Percentiles rank a stretch among this genome's conserved stretches.
Evolutionary conservation across 2,888 invertebrate species (phyloP).

Genomic region (Calameuta pallipes): DNA sequence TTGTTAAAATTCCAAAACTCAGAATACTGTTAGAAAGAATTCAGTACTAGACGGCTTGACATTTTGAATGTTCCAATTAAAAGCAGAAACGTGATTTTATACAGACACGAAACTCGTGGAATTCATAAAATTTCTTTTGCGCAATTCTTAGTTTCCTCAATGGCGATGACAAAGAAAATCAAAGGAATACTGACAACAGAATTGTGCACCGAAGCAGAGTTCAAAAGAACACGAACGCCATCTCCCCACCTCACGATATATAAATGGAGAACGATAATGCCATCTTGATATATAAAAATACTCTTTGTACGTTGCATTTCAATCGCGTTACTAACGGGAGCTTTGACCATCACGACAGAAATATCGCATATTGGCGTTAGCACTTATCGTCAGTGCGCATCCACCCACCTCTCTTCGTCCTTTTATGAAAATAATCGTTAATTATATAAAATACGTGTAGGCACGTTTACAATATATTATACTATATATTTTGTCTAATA

Average conservation of each 20-base stretch:
- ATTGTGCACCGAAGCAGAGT: neutral
- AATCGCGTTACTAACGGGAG: neutral
- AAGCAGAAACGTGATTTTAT: neutral
- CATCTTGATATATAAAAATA: neutral
- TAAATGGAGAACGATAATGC: neutral
- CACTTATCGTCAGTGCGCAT: neutral
- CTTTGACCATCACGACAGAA: neutral
- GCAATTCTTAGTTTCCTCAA: neutral
- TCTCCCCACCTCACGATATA: neutral
- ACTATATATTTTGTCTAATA: slow-evolving; percentile 4
- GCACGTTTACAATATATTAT: slow-evolving; percentile 13
- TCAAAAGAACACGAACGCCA: neutral
- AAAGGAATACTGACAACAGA: neutral
- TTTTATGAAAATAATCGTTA: neutral
- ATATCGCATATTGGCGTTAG: neutral
- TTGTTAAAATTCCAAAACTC: neutral
- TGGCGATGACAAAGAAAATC: neutral
- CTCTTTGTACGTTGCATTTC: neutral
- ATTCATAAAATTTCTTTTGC: neutral
- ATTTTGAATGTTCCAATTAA: neutral
- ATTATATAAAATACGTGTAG: neutral
- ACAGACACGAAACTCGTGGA: neutral
- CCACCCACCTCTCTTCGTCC: neutral
- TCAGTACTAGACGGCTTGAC: neutral
- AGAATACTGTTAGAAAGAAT: neutral